A percentile compares a stretch with the other conserved stretches of the same genome.
Conservation (phyloP, 2,888 invertebrate species). For the Mythimna impura region DNA sequence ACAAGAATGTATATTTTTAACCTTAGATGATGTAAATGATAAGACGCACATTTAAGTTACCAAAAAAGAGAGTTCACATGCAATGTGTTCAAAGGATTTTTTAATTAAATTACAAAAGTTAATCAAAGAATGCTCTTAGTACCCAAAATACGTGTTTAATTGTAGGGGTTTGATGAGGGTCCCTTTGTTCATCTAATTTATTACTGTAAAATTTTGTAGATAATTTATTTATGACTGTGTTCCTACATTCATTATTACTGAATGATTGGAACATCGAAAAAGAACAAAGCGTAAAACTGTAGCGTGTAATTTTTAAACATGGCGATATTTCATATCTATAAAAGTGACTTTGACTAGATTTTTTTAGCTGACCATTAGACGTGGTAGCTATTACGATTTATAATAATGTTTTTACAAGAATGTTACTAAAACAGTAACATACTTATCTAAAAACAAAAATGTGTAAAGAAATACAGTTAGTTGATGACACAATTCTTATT, state of each 20-base stretch:
- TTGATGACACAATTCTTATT: slow-evolving; percentile 78
- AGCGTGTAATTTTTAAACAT: slow-evolving; percentile 12
- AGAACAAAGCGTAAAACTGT: slow-evolving; percentile 2
- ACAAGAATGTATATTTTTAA: slow-evolving; percentile 24
- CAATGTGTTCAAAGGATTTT: slow-evolving; percentile 57
- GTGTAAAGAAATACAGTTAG: slow-evolving; percentile 29
- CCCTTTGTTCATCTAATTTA: slow-evolving; percentile 72
- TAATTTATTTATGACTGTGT: slow-evolving; percentile 58
- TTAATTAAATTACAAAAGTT: slow-evolving; percentile 67
- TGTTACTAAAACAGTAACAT: slow-evolving; percentile 11
- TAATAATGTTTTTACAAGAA: neutral
- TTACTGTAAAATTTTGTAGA: slow-evolving; percentile 63
- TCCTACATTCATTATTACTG: slow-evolving; percentile 33
- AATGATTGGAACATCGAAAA: slow-evolving; percentile 24
- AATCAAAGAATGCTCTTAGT: slow-evolving; percentile 69
- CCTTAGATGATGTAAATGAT: slow-evolving; percentile 4
- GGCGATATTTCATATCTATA: neutral
- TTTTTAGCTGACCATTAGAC: slow-evolving; percentile 2
- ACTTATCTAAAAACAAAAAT: neutral
- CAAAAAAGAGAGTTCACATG: slow-evolving; percentile 11
- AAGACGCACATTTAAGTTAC: slow-evolving; percentile 9
- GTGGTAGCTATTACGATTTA: neutral
- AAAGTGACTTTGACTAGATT: slow-evolving; percentile 2
- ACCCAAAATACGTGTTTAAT: slow-evolving; percentile 71
- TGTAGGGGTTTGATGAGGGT: slow-evolving; percentile 75